Evolutionary conservation across 2,113 vertebrate genomes (phyloP).

Genomic region (Silurus meridionalis): DNA sequence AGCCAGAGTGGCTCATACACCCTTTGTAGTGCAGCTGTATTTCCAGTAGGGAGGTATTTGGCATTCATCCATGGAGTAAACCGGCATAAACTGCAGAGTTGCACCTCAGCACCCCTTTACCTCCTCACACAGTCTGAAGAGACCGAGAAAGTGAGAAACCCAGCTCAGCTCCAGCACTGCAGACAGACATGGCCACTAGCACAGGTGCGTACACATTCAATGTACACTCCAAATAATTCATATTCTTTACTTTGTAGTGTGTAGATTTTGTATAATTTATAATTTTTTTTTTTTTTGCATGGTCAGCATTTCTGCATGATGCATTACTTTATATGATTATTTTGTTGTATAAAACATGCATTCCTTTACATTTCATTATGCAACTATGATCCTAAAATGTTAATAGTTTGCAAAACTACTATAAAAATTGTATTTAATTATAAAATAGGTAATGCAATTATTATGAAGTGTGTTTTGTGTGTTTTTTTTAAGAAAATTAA

Average conservation of each 20-base stretch:
- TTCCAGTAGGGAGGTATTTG: not conserved
- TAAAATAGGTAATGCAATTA: not conserved
- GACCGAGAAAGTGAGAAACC: conserved; percentile 37
- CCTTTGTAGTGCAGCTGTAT: not conserved
- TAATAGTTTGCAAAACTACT: not conserved
- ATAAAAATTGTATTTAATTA: too few species aligned
- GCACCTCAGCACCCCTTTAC: not conserved
- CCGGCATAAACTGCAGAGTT: not conserved
- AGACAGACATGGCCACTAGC: conserved; percentile 68
- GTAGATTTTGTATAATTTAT: too few species aligned
- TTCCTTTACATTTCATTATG: not conserved
- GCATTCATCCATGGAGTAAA: not conserved
- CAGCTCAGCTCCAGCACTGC: conserved; percentile 49
- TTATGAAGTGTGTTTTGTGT: not conserved
- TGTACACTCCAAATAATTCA: not conserved
- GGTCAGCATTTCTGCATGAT: not conserved
- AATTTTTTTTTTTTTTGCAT: not conserved
- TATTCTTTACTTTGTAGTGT: not conserved
- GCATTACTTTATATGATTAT: not conserved
- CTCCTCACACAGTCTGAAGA: conserved; percentile 41
- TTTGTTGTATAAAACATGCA: not conserved
- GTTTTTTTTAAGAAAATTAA: not conserved
- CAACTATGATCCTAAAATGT: not conserved
- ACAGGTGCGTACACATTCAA: conserved; percentile 62
- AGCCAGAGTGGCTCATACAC: not conserved